These are phyloP conservation scores for Ips nitidus DNA, from an alignment of 1,140 invertebrate species.

Conservation along the genomic window DNA sequence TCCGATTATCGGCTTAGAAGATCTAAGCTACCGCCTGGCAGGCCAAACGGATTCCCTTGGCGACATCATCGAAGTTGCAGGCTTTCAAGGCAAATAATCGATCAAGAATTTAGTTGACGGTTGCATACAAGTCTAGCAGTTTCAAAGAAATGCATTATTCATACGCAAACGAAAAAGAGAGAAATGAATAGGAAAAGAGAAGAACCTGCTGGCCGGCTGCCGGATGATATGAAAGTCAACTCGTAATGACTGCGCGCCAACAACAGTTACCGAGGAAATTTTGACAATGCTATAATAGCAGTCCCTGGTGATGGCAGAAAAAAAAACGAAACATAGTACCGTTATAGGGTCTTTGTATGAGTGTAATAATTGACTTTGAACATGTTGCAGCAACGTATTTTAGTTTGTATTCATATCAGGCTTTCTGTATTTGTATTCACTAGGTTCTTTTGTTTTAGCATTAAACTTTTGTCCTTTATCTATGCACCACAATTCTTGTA, in stretches of 20 bases:
- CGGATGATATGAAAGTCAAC: slow-evolving; percentile 16
- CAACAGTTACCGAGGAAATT: too few species aligned
- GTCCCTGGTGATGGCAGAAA: too few species aligned
- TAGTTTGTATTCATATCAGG: too few species aligned
- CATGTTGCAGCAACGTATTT: too few species aligned
- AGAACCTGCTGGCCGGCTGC: slow-evolving; percentile 5
- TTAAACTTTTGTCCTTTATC: too few species aligned
- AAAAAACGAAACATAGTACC: too few species aligned
- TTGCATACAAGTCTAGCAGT: slow-evolving; percentile 22
- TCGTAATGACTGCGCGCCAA: background rate
- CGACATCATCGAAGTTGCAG: slow-evolving; percentile 24
- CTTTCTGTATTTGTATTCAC: too few species aligned
- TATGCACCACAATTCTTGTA: too few species aligned
- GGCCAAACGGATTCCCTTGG: slow-evolving; percentile 18
- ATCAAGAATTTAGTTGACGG: slow-evolving; percentile 32
- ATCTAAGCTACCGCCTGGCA: slow-evolving; percentile 30
- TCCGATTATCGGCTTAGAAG: slow-evolving; percentile 19
- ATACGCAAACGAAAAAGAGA: slow-evolving; percentile 16
- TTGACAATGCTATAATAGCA: too few species aligned
- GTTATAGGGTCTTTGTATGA: too few species aligned
- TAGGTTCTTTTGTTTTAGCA: too few species aligned
- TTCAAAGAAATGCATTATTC: slow-evolving; percentile 28
- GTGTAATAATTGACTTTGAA: too few species aligned
- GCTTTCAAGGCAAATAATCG: slow-evolving; percentile 29
- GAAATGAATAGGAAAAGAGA: slow-evolving; percentile 14